Base-by-base conservation (phyloP, 2,888 invertebrate genomes). In the Agapetus fuscipes region DNA sequence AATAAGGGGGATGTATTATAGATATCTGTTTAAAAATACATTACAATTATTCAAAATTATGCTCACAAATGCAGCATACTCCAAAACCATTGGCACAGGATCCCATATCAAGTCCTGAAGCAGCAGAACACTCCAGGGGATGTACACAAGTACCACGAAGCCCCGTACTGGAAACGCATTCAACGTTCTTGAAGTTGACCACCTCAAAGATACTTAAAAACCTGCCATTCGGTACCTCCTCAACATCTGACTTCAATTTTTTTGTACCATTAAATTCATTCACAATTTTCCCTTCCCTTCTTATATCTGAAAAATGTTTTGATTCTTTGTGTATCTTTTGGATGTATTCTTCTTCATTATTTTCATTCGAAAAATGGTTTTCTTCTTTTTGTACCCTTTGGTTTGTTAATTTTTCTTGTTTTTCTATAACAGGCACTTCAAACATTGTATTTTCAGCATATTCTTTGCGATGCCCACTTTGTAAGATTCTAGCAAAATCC, bases 41-140 rank as follows among this genome's bases (percentile, higher is more conserved):
- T 5, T 30, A 16, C 4, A 16, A 27, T 17, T 13, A 26, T 9
- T 25, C 25, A 3, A 6, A 28, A 33, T 7, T 51, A 75, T n/a
- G n/a, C 82, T 78, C 69, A 84, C 84, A 78, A 45, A 82, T 71
- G 54, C 85, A 85, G 54, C 85, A 85, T 17, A 76, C 76, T 9
- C 83, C 84, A 53, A 77, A 78, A 3, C 81, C 83, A 54, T 75
- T 75, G 11, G 82, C 83, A 58, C 85, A 85, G 1, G 66, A 56
- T n/a, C 80, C 81, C 57, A 78, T 71, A 2, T 70, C 58, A 4
- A 13, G 31, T 2, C 84, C 84, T 33, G 76, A 77, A 26, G 72
- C 55, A 32, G 66, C 62, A 12, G 64, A 61, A 54, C 87, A 87
- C 53, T 85, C 79, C 24, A 70, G 63, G 41, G 74, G 68, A 51